These are phyloP conservation scores for Phenganax subtilis DNA, from an alignment of 92 coral and sea anemone species.

Conservation along the genomic window DNA sequence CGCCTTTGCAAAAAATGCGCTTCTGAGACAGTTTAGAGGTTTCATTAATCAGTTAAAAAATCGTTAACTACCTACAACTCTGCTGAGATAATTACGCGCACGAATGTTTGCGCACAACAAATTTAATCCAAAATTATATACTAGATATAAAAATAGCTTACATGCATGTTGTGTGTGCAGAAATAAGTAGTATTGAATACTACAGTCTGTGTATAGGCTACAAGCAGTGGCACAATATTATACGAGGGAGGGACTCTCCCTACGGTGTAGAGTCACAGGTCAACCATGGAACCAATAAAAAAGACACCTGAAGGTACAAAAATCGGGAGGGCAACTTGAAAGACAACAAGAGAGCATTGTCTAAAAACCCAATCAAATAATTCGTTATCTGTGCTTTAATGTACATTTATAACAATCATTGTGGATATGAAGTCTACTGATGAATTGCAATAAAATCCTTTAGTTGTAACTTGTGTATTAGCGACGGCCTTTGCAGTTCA, in stretches of 20 bases:
- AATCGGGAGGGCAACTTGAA: neutral
- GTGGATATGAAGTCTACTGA: no score
- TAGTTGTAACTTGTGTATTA: no score
- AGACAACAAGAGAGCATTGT: conserved; percentile 20
- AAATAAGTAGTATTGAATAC: no score
- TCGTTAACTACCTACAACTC: neutral
- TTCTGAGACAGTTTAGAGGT: neutral
- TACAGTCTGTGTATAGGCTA: no score
- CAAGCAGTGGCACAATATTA: neutral
- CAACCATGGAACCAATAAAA: neutral
- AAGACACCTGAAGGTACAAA: neutral
- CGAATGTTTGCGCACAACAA: neutral
- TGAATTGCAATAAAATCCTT: no score
- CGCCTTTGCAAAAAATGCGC: neutral
- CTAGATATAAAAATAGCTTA: no score
- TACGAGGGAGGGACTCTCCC: neutral
- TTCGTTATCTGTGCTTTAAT: neutral
- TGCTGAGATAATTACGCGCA: conserved; percentile 9
- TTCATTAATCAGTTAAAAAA: neutral
- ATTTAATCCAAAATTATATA: neutral
- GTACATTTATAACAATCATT: neutral
- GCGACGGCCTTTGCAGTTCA: no score
- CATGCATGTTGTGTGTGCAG: no score
- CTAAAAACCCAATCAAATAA: neutral
- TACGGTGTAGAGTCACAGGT: neutral